Evolutionary conservation across 64 coral and sea anemone genomes (phyloP), one percentile per base, ranked within the genome.

Genomic region (Actinia equina): DNA sequence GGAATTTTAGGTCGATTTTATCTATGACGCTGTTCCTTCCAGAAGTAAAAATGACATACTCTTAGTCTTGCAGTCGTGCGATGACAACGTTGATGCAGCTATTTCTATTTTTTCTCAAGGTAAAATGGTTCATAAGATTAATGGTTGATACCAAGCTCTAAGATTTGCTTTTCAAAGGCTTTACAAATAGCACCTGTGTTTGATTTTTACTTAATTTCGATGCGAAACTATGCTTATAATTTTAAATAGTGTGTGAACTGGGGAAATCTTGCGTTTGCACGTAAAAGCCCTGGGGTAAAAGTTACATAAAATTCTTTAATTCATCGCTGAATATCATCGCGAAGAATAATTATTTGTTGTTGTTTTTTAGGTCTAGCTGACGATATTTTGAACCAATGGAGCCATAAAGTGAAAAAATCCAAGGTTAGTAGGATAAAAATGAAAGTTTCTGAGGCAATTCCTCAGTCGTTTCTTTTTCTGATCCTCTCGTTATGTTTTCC

Each of bases 31-130:
- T 27, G 88, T 93, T 15, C 91, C 94, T 3, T 67, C 43, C 16
- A 80, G 80, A 88, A 97, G 94, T 77, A 93, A 93, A 85, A 86
- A 93, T 67, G 94, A 97, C 89, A 87, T 97, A 77, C 79, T 84
- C 16, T 63, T 97, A 59, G 94, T 97, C 23, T 77, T 97, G 77
- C 94, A 97, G n/a, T 93, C 94, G 7, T 93, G 88, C 49, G 94
- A 97, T 67, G 69, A 93, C 88, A 87, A 97, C 52, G 85, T 97
- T 59, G 91, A 90, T 61, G 86, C 85, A 65, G 91, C 94, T 63
- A 97, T 97, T 43, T 44, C 59, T 80, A 89, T 91, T 37, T 97
- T 97, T 90, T 83, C 91, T 51, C 91, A 52, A 83, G 94, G 94
- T 97, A 85, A 93, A 77, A 56, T 83, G 60, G 52, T 42, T 37